Percentiles rank a stretch among this genome's conserved stretches.
These are phyloP conservation scores for Altica lythri DNA, from an alignment of 2,888 invertebrate genomes.

Conservation along the genomic window DNA sequence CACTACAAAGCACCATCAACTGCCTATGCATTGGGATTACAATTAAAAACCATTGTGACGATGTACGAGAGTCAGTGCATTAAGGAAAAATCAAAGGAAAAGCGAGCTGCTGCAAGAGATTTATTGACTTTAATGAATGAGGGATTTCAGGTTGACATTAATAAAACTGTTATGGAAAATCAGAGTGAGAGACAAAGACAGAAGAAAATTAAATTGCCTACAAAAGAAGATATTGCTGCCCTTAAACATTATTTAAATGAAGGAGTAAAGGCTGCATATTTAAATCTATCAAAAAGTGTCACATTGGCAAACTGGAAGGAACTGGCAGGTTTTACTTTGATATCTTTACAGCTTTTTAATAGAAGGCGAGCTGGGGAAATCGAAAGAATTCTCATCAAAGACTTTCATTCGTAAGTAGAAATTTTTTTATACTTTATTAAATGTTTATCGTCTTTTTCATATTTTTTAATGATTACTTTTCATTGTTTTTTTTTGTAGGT, in stretches of 20 bases:
- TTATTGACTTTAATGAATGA: not conserved
- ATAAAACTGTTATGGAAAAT: conserved; percentile 15
- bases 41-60: not conserved
- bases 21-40: not conserved
- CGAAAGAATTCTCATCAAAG: conserved; percentile 15
- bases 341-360: conserved; percentile 12
- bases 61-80: conserved; percentile 3
- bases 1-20: conserved; percentile 7
- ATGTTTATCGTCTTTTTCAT: too few species aligned
- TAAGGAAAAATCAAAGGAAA: not conserved
- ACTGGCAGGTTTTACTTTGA: conserved; percentile 11
- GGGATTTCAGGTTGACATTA: conserved; percentile 6
- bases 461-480: too few species aligned
- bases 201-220: conserved; percentile 5
- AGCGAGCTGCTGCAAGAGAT: not conserved
- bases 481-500: not conserved
- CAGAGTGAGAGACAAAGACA: conserved; percentile 5
- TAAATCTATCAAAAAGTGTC: not conserved
- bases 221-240: conserved; percentile 1
- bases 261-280: not conserved
- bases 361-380: conserved; percentile 11
- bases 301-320: conserved; percentile 3
- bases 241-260: not conserved
- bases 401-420: conserved; percentile 5
- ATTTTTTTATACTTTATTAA: not conserved